These are phyloP conservation scores for Pammene aurita DNA, from an alignment of 2,888 invertebrate species.

Conservation along the genomic window DNA sequence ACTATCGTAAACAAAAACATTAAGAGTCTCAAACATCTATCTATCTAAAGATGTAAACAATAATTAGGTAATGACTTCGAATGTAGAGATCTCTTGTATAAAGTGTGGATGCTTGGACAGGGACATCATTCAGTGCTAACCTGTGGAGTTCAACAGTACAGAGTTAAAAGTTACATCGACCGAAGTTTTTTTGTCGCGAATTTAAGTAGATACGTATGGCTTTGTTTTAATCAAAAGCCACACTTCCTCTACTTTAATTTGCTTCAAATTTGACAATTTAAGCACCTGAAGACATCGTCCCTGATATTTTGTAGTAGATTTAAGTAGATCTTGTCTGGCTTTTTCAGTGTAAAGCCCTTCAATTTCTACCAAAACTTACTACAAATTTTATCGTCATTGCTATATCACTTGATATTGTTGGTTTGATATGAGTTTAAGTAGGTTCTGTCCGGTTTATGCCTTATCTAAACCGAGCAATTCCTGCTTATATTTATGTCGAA, in stretches of 20 bases:
- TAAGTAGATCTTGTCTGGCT: conserved; percentile 53
- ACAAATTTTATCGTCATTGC: conserved; percentile 42
- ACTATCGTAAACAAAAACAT: conserved; percentile 16
- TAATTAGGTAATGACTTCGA: conserved; percentile 18
- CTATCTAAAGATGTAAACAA: conserved; percentile 22
- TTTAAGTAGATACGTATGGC: conserved; percentile 53
- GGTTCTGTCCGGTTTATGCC: conserved; percentile 38
- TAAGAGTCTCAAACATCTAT: conserved; percentile 2
- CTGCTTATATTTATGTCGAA: conserved; percentile 52
- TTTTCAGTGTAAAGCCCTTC: conserved; percentile 51
- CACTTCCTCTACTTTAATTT: conserved; percentile 28
- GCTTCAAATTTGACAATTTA: conserved; percentile 2
- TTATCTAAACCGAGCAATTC: conserved; percentile 48
- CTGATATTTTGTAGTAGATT: conserved; percentile 44
- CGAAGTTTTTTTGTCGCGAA: conserved; percentile 36
- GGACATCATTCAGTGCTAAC: conserved; percentile 24
- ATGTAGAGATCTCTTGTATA: conserved; percentile 10
- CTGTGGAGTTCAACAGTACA: conserved; percentile 4
- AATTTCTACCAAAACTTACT: conserved; percentile 56
- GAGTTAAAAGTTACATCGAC: not conserved
- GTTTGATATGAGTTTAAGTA: conserved; percentile 39
- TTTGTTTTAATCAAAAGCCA: conserved; percentile 31
- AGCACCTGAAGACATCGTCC: not conserved
- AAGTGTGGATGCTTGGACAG: not conserved
- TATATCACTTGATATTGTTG: too few relatives aligned